Conservation (phyloP, 2,113 vertebrate genomes). For the Amia ocellicauda region DNA sequence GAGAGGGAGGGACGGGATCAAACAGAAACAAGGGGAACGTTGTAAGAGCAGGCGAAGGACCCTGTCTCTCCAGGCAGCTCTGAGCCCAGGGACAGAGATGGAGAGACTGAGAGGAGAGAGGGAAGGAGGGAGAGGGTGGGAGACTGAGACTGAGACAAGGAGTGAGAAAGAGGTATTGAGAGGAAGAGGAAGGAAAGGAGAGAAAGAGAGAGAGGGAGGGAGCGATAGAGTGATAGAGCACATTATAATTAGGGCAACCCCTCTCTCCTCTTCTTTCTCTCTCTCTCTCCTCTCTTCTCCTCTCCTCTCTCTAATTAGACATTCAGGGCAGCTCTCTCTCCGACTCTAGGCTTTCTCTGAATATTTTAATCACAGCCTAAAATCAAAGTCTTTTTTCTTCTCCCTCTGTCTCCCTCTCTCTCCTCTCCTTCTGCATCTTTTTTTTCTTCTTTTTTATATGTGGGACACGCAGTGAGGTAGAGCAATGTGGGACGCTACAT, state of each 20-base stretch:
- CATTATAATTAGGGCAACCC: slow-evolving; percentile 38
- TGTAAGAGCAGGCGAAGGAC: too few species aligned
- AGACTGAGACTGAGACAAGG: slow-evolving; percentile 10
- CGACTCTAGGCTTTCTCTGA: slow-evolving; percentile 37
- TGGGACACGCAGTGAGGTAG: slow-evolving; percentile 34
- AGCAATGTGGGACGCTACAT: slow-evolving; percentile 35
- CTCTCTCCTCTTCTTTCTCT: slow-evolving; percentile 35
- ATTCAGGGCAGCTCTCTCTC: slow-evolving; percentile 39
- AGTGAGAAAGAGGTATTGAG: not conserved
- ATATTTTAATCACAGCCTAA: slow-evolving; percentile 45
- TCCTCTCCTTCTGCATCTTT: not conserved
- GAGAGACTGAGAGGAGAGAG: slow-evolving; percentile 13
- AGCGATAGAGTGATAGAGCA: slow-evolving; percentile 19
- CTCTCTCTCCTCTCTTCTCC: slow-evolving; percentile 27
- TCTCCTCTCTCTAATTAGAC: slow-evolving; percentile 43
- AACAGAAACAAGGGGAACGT: too few species aligned
- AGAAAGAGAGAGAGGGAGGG: not conserved
- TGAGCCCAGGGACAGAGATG: slow-evolving; percentile 25
- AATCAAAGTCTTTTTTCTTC: slow-evolving; percentile 36
- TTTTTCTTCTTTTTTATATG: slow-evolving; percentile 24
- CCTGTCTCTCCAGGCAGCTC: slow-evolving; percentile 19
- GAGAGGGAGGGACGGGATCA: too few species aligned
- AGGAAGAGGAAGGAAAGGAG: slow-evolving; percentile 1
- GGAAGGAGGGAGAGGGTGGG: slow-evolving; percentile 7
- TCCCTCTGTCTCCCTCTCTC: not conserved